Base-by-base conservation (phyloP, 2,113 vertebrate genomes). In the Manacus vitellinus region DNA sequence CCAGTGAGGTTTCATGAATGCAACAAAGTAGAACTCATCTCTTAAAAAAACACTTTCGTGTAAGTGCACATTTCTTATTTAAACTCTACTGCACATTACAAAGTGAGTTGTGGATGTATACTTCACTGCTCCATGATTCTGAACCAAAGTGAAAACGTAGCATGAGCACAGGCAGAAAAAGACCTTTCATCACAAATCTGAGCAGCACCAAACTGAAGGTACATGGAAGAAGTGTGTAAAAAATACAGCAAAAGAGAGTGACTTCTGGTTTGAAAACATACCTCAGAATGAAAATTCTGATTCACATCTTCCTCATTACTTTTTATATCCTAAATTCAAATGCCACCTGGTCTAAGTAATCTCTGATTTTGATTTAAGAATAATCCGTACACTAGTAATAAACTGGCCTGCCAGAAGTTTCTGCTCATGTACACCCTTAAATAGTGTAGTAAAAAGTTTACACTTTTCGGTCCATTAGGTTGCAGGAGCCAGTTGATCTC, bases 241-340 rank as follows among this genome's bases (percentile, higher is more conserved):
- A 94, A 86, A 63, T 6, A 59, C 3, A 76, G 51, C 54, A 77
- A 16, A 88, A 58, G 37, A 41, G 31, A 30, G 18, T 75, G 20
- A 49, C 7, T 70, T 83, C 75, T 86, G 63, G 19, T 94, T 73
- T 74, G 73, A 88, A 51, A 86, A 54, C 15, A 22, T 30, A 54
- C 33, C 10, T 74, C 15, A 6, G 58, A 75, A 75, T 65, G 11
- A 94, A 92, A 90, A 81, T 52, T 44, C 73, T 89, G 61, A 81
- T 85, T 94, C 72, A 80, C 75, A 65, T 92, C 86, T 86, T 92
- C 56, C 86, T 94, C 75, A 70, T 94, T 95, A 95, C 19, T 82
- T 94, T 94, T 96, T 93, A 97, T 67, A 85, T 39, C 35, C 39
- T 10, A 70, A 94, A 97, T 87, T 79, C 39, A 84, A 94, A 84